Evolutionary conservation across 2,113 vertebrate species (phyloP).

Genomic region (Collichthys lucidus): DNA sequence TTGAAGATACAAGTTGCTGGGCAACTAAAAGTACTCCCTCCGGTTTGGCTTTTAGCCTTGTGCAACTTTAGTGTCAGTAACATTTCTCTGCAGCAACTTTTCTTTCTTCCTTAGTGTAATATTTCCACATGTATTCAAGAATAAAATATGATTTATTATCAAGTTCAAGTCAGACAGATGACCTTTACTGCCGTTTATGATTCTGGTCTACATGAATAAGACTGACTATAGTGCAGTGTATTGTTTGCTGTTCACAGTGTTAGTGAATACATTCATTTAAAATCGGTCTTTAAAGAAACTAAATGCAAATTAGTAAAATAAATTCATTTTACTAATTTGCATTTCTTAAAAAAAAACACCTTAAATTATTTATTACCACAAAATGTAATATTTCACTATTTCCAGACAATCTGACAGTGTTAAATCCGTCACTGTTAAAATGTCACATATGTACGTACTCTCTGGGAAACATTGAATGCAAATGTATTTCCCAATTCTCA

Average conservation of each 20-base stretch:
- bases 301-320: no score
- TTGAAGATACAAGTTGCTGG: not conserved
- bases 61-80: constrained; percentile 17
- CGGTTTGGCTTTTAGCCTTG: constrained; percentile 11
- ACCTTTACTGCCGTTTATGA: not conserved
- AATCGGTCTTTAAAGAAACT: no score
- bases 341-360: not conserved
- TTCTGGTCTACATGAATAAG: not conserved
- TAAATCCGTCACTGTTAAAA: not conserved
- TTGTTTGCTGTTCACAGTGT: not conserved
- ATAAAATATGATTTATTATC: not conserved
- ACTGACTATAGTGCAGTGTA: not conserved
- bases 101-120: not conserved
- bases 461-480: not conserved
- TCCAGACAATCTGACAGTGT: not conserved
- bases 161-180: not conserved
- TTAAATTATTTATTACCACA: not conserved
- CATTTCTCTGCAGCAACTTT: not conserved
- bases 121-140: not conserved
- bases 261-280: no score
- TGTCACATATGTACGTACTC: not conserved
- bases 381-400: not conserved
- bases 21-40: constrained; percentile 16
- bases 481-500: not conserved
- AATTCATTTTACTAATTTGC: no score